Base-by-base conservation (phyloP, 1,140 invertebrate species). In the Pissodes strobi region DNA sequence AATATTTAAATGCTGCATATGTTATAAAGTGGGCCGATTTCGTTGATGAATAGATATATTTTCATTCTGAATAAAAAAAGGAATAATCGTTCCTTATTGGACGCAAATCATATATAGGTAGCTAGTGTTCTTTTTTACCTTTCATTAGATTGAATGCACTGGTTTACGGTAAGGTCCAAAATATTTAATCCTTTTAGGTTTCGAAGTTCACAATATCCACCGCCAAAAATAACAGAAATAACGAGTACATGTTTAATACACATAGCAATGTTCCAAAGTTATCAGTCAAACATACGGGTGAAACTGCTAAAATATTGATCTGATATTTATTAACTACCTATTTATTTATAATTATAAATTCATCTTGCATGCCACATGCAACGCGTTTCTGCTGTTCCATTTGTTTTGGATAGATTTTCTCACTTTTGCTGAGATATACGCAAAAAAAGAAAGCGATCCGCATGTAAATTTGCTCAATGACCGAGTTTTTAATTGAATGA, bases 381-480 rank as follows among this genome's bases (percentile, higher is more conserved):
- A 19, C 30, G n/a, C 17, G 22, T 39, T 38, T 23, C 23, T 27
- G 27, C 48, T n/a, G 22, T 51, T n/a, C n/a, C 43, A 22, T 46
- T 22, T n/a, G 19, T 51, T 25, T 51, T n/a, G 23, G 17, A 38
- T 55, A 19, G 39, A 55, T 38, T 55, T 55, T 55, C 52, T 55
- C 52, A 55, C 52, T 55, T 55, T 55, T 55, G 51, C 52, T 34
- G 3, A 55, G 30, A 39, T 55, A 39, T 55, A 12, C 22, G 27
- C 23, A 10, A 52, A 52, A 34, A 30, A 12, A 52, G 12, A 34
- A 55, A 38, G 12, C 15, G 15, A 39, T 10, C 37, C 30, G 52
- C 52, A 55, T 27, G 49, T 34, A 12, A 52, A 39, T 21, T 55
- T 55, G 52, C 52, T 55, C 52, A 55, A 55, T 55, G 52, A 55